phyloP scores from a whole-genome alignment of 2,888 invertebrate genomes.

The Cheiracanthium punctorium region DNA sequence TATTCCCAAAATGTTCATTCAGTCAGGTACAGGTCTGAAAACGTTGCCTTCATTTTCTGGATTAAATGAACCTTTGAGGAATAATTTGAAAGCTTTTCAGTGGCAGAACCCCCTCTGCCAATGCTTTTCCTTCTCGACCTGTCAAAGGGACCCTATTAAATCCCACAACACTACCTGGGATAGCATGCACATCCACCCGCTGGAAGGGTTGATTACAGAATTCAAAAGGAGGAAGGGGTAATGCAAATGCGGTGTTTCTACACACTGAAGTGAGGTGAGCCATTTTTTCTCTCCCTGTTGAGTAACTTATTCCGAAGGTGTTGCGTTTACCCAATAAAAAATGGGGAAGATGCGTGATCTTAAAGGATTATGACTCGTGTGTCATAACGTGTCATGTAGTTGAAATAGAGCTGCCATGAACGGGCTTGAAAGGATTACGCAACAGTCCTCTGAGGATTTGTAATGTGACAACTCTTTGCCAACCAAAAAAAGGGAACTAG shows the following conservation, averaged over 20 bases:
- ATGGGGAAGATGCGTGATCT: background rate
- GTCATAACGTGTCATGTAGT: background rate
- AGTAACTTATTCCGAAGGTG: background rate
- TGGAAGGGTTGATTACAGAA: constrained; percentile 7
- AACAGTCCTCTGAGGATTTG: background rate
- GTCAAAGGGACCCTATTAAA: background rate
- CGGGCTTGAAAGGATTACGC: background rate
- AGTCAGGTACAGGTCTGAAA: too few species aligned
- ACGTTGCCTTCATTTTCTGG: background rate
- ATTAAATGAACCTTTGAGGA: background rate
- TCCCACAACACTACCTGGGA: constrained; percentile 14
- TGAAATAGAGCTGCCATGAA: background rate
- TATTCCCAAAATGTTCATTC: too few species aligned
- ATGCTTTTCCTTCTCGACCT: background rate
- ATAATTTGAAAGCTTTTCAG: constrained; percentile 10
- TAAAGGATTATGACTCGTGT: background rate
- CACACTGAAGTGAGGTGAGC: background rate
- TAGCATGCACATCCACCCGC: background rate
- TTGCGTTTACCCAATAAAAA: background rate
- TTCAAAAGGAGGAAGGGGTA: background rate
- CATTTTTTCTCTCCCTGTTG: background rate
- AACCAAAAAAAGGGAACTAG: background rate
- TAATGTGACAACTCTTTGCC: background rate
- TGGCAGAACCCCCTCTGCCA: background rate
- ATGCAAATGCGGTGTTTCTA: background rate